Evolutionary conservation across 2,113 vertebrate species (phyloP), one percentile per base, ranked within the genome.

Genomic region (Odocoileus hemionus): DNA sequence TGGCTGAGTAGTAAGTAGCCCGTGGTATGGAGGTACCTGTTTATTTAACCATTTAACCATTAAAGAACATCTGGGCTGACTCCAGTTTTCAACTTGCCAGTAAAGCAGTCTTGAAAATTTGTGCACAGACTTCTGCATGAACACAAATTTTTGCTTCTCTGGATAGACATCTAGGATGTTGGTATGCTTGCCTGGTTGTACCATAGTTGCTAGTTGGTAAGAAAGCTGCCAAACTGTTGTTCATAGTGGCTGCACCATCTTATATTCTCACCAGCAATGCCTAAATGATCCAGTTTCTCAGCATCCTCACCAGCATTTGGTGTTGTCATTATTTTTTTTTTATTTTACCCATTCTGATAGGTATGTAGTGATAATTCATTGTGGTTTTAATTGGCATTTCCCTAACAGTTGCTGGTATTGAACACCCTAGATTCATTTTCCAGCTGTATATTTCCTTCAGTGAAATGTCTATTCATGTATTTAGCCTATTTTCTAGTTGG

Each of bases 11-110:
- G 45, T 23, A 36, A 79, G 39, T 43, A 33, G 12, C 55, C 28
- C 14, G 0, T 6, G 0, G 25, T 3, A 2, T 6, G 45, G 3
- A 4, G 2, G 2, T 1, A 23, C 21, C 13, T 1, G 23, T 26
- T 50, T 57, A 15, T 15, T 39, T n/a, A 60, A 13, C 33, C 52
- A 13, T 30, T 47, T 8, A 15, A 36, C 76, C 10, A 8, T 11
- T 3, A n/a, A 80, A 70, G 36, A 12, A 36, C 33, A 30, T 36
- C 39, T 45, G 25, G 87, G 11, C 5, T 54, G 52, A 91, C 19
- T 74, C 61, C 11, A 12, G 12, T 26, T 82, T 79, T 89, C 10
- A 9, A 5, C 54, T 78, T 17, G 74, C 30, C 50, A 57, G 21
- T 45, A 74, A 55, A 79, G 28, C 12, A 16, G 13, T 28, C 13